These are phyloP conservation scores for Desmophyllum pertusum DNA, from an alignment of 92 coral and sea anemone genomes.

Conservation along the genomic window DNA sequence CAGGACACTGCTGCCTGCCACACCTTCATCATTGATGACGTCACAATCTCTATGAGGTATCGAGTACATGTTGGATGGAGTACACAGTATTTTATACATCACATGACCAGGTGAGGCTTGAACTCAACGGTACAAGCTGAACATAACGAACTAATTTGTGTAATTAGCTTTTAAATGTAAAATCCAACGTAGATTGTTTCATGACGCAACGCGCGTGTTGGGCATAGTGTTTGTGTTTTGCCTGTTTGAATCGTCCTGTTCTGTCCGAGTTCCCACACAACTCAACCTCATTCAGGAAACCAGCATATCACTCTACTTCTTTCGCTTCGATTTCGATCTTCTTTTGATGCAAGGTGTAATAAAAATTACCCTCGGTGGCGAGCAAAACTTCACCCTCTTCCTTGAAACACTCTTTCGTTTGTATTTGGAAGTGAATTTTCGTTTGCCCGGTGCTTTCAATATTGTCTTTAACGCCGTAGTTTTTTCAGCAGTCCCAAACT, in stretches of 20 bases:
- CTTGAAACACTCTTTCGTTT: slow-evolving; percentile 27
- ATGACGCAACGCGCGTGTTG: not conserved
- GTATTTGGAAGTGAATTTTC: slow-evolving; percentile 8
- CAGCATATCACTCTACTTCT: not conserved
- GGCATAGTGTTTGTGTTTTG: not conserved
- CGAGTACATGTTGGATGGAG: not conserved
- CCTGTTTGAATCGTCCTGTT: no score
- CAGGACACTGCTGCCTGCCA: not conserved
- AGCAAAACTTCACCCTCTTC: slow-evolving; percentile 54
- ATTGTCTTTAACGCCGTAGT: slow-evolving; percentile 41
- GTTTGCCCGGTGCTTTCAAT: slow-evolving; percentile 30
- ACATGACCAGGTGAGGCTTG: not conserved
- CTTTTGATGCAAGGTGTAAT: slow-evolving; percentile 38
- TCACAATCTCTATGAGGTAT: not conserved
- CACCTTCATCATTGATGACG: not conserved
- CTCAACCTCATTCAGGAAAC: not conserved
- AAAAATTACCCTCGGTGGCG: slow-evolving; percentile 47
- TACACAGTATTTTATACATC: no score
- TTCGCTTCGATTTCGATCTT: slow-evolving; percentile 23
- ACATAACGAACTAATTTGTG: not conserved
- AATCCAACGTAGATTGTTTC: not conserved
- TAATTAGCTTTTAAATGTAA: not conserved
- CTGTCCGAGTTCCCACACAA: not conserved
- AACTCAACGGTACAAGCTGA: not conserved
- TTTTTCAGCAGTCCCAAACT: not conserved